Evolutionary conservation across 1,140 invertebrate species (phyloP).

Genomic region (Aphaenogaster floridana): DNA sequence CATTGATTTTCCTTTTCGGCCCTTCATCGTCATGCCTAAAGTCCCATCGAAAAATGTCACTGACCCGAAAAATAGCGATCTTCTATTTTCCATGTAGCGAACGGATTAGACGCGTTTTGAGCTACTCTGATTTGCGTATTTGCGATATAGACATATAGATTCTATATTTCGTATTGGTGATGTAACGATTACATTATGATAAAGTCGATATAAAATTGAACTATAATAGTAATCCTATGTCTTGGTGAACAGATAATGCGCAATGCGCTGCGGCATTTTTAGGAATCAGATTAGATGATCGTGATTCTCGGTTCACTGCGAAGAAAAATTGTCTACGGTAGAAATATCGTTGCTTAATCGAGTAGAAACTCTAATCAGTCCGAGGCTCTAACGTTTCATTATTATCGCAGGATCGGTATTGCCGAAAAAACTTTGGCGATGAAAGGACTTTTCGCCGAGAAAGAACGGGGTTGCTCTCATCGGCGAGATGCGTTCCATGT

Average conservation of each 20-base stretch:
- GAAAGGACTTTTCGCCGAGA: conserved; percentile 2
- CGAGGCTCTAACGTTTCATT: conserved; percentile 4
- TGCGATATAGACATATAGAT: conserved; percentile 27
- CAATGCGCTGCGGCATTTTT: background rate
- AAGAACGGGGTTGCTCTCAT: conserved; percentile 28
- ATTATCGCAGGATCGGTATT: conserved; percentile 31
- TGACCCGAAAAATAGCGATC: conserved; percentile 78
- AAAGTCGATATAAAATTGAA: background rate
- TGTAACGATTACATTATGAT: background rate
- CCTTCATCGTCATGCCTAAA: conserved; percentile 74
- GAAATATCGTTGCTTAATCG: conserved; percentile 11
- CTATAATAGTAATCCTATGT: background rate
- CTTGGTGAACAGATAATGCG: background rate
- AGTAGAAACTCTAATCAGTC: conserved; percentile 7
- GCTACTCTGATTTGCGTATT: background rate
- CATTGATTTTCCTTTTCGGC: conserved; percentile 84
- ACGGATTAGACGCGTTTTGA: conserved; percentile 29
- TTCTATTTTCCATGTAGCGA: conserved; percentile 51
- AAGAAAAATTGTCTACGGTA: background rate
- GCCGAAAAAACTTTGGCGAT: background rate
- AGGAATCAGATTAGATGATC: background rate
- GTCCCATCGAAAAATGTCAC: conserved; percentile 78
- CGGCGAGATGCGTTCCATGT: conserved; percentile 51
- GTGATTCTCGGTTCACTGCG: background rate
- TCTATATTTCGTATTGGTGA: background rate